Base-by-base conservation (phyloP, 2,797 vertebrate species). In the Hirundo rustica region DNA sequence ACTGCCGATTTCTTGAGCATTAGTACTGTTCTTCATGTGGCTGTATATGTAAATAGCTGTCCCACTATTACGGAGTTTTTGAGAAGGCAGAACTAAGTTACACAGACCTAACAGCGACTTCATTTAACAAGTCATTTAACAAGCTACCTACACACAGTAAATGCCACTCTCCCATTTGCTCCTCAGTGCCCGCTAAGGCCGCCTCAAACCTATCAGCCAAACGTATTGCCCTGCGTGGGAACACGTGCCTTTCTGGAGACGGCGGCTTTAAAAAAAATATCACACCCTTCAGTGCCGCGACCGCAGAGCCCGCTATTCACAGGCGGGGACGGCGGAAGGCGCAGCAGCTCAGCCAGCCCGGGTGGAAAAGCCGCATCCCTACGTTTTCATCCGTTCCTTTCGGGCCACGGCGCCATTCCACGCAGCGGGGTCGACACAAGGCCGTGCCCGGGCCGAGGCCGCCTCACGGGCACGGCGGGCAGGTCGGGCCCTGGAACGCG, bases 321-420 rank as follows among this genome's bases (percentile, higher is more conserved):
- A 4, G 38, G 30, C 42, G 22, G 13, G 36, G 3, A 4, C 3
- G 17, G 16, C 19, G 3, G 13, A 5, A 5, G 9, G 66, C 7
- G 5, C 67, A 5, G 0, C 23, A 9, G 38, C 38, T 29, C 66
- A 0, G 74, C 38, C 72, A 5, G n/a, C 1, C 10, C 16, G 16
- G 5, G 4, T 2, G 2, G 25, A 18, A 51, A 38, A 45, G 80
- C 45, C 80, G 1, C 32, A 22, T 13, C n/a, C 22, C 45, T 3
- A 0, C 12, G 3, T 1, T 1, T 3, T 1, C 9, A 1, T 1
- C 34, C 0, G 9, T 1, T 15, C 26, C 2, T 8, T 53, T 12
- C 0, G 13, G 61, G 61, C 23, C 65, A 2, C 26, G 38, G 44
- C 53, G 53, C 61, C 80, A 47, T 21, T 10, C 19, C 7, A 6